Evolutionary conservation across 2,113 vertebrate species (phyloP), one percentile per base, ranked within the genome.

Genomic region (Oreotrochilus melanogaster): DNA sequence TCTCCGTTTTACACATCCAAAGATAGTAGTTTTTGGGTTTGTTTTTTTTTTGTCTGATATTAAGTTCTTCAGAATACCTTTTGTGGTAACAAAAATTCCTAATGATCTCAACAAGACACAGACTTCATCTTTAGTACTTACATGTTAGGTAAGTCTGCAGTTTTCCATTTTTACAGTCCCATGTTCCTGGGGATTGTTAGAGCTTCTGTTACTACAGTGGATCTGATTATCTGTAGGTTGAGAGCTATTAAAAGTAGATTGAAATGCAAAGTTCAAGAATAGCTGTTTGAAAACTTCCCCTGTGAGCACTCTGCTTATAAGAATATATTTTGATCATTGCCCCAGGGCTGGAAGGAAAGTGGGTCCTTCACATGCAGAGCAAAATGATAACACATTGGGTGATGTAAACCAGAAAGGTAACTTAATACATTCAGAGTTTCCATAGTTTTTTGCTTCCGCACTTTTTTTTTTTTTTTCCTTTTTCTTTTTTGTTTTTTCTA

Each of bases 341-440:
- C 70, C 19, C 48, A 57, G 74, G 81, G n/a, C 18, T 93, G 51
- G 28, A 87, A 72, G 25, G 19, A 71, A 87, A 81, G 39, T 16
- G 37, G 8, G 27, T 93, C 65, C 48, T 87, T 92, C 51, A 74
- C 28, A 62, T 43, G 33, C 56, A 81, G 48, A 57, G 27, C 30
- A 96, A 91, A 96, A 84, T 84, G 84, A 74, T 95, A 86, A 83
- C 69, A 92, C 50, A 57, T 37, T 51, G 80, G 53, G n/a, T 88
- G 86, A 90, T 92, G 71, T 53, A 93, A 93, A 90, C 33, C 91
- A 92, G 86, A 80, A 95, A 92, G 35, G 88, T 85, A 89, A 89
- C 27, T 85, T 7, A 14, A 61, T 67, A 87, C 28, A 31, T 87
- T 75, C 72, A 33, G 61, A 48, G 45, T 73, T 92, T 60, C 11